Percentiles rank a stretch among this genome's conserved stretches.
phyloP scores from a whole-genome alignment of 92 coral and sea anemone species.

The Paramuricea clavata region DNA sequence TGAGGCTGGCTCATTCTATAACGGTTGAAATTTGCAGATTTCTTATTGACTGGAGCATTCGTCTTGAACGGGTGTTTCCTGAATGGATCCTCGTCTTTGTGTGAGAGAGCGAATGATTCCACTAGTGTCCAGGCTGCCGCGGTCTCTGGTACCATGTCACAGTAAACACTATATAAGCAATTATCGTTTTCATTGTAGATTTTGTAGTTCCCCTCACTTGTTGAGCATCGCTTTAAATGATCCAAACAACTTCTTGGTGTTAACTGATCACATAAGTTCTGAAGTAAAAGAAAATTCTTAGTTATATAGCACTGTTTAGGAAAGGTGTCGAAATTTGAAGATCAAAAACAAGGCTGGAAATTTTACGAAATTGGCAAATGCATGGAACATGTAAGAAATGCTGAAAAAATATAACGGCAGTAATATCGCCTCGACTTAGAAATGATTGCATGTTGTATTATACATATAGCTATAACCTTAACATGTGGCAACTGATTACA shows the following conservation, averaged over 20 bases:
- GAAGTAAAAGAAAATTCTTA: neutral
- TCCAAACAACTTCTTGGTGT: neutral
- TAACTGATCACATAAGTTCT: neutral
- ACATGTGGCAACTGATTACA: too few species aligned
- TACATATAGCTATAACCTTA: too few species aligned
- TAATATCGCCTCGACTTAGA: too few species aligned
- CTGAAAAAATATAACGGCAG: too few species aligned
- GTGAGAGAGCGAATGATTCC: neutral
- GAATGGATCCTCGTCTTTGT: neutral
- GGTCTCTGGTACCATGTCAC: conserved; percentile 13
- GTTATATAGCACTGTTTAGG: neutral
- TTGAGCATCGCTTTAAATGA: neutral
- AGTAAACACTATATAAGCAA: neutral
- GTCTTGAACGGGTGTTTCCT: neutral
- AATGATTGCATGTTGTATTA: too few species aligned
- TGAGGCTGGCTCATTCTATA: neutral
- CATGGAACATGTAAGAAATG: too few species aligned
- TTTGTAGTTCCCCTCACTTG: neutral
- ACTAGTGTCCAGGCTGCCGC: conserved; percentile 41
- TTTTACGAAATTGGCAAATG: neutral
- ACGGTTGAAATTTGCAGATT: neutral
- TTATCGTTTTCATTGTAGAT: neutral
- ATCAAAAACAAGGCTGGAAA: too few species aligned
- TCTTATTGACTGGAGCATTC: neutral
- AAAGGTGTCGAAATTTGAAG: too few species aligned